Evolutionary conservation across 2,888 invertebrate genomes (phyloP), one percentile per base, ranked within the genome.

Genomic region (Eilema griseolum): DNA sequence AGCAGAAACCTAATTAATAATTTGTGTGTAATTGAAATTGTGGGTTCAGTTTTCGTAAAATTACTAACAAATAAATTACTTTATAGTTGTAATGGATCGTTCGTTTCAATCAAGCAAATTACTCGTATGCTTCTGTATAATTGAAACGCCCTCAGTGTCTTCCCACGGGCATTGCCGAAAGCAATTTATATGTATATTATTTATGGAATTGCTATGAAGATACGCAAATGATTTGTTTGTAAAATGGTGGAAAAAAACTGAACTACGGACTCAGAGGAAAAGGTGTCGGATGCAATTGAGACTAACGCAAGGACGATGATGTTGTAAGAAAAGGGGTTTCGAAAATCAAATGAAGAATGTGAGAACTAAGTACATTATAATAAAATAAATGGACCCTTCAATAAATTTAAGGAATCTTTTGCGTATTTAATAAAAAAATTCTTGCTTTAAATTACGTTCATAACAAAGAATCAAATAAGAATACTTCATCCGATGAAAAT

Each of bases 1-100:
- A 41, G n/a, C n/a, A n/a, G n/a, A n/a, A n/a, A 78, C 71, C 78
- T 75, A 69, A 73, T 83, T 72, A 80, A 77, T 80, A 73, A 73
- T 68, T 52, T 33, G 20, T 56, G 70, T 72, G 72, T 77, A 73
- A 80, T 75, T 71, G 56, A 73, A 33, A 26, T 56, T 10, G 26
- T 67, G 63, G 41, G 5, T 16, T 61, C 14, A 37, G 23, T 37
- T 37, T 24, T 61, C 23, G n/a, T 16, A 24, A 52, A 20, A 46
- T 41, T 46, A 52, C n/a, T n/a, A 23, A 76, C 69, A 31, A 37
- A 61, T 56, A 57, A 61, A 70, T 61, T 56, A 60, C 24, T 69
- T 61, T 61, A 66, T 66, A 31, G 64, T 31, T 62, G 26, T 70
- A 66, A 70, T 70, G 61, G 56, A 70, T 66, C 37, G 24, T 62